Conservation (phyloP, 2,888 invertebrate genomes). For the Lysandra coridon region DNA sequence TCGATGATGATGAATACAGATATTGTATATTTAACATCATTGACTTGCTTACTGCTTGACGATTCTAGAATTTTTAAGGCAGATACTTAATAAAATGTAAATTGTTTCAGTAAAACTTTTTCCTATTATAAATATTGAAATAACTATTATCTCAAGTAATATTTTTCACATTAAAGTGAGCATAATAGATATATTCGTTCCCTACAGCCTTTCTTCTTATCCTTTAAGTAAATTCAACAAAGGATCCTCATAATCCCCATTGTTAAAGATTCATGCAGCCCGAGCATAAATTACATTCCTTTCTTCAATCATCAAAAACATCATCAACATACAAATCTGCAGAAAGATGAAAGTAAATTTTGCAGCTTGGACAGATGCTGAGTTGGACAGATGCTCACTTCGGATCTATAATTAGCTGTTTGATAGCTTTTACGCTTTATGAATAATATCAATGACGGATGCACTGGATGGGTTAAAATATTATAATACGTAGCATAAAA, state of each 20-base stretch:
- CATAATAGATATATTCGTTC: constrained; percentile 5
- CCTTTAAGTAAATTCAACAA: constrained; percentile 20
- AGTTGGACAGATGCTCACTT: too few species aligned
- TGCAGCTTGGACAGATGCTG: neutral
- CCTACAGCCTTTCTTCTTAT: constrained; percentile 13
- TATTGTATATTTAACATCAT: too few species aligned
- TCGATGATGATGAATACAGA: too few species aligned
- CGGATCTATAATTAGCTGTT: neutral
- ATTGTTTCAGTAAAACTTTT: neutral
- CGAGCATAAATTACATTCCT: constrained; percentile 21
- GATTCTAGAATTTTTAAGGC: too few species aligned
- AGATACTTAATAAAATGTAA: too few species aligned
- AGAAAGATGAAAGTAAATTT: neutral
- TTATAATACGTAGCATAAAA: too few species aligned
- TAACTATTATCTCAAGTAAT: constrained; percentile 4
- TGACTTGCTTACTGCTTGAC: too few species aligned
- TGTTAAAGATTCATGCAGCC: constrained; percentile 15
- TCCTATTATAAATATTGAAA: neutral
- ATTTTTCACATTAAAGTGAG: constrained; percentile 1
- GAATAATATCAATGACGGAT: too few species aligned
- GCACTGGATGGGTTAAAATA: too few species aligned
- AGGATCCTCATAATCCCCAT: constrained; percentile 23
- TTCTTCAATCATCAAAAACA: constrained; percentile 16
- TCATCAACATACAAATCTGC: neutral
- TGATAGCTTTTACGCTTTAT: neutral